Percentiles rank a stretch among this genome's conserved stretches.
These are phyloP conservation scores for Epizoanthus rinbou DNA, from an alignment of 92 coral and sea anemone species.

Conservation along the genomic window DNA sequence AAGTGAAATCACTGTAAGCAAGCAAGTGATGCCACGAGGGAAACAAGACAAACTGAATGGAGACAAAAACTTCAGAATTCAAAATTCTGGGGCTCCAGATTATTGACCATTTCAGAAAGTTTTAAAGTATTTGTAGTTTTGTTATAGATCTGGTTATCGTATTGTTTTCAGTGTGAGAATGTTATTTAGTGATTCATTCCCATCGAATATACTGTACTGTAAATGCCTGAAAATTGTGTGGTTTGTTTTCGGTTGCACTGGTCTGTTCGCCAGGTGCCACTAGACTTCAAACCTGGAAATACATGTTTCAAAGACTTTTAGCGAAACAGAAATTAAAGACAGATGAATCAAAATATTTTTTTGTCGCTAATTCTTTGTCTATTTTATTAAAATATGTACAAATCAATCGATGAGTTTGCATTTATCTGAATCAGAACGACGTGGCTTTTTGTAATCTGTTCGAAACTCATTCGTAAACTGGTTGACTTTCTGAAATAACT, in stretches of 20 bases:
- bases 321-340: constrained; percentile 21
- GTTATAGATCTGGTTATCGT: constrained; percentile 22
- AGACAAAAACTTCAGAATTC: constrained; percentile 23
- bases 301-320: constrained; percentile 23
- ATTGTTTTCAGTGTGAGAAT: too few relatives aligned
- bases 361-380: too few relatives aligned
- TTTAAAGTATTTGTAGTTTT: constrained; percentile 25
- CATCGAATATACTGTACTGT: constrained; percentile 28
- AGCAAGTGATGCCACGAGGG: too few relatives aligned
- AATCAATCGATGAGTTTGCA: too few relatives aligned
- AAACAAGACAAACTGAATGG: constrained; percentile 25
- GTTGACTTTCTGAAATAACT: too few relatives aligned
- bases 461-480: too few relatives aligned
- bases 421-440: too few relatives aligned
- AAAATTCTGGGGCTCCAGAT: too few relatives aligned
- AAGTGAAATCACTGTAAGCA: too few relatives aligned
- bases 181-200: constrained; percentile 16
- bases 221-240: constrained; percentile 30
- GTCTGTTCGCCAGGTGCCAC: constrained; percentile 28
- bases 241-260: constrained; percentile 27
- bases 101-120: constrained; percentile 27
- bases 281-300: too few relatives aligned
- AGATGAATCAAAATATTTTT: constrained; percentile 22
- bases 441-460: too few relatives aligned
- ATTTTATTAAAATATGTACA: too few relatives aligned